These are phyloP conservation scores for Meta bourneti DNA, from an alignment of 2,888 invertebrate genomes.

Conservation along the genomic window DNA sequence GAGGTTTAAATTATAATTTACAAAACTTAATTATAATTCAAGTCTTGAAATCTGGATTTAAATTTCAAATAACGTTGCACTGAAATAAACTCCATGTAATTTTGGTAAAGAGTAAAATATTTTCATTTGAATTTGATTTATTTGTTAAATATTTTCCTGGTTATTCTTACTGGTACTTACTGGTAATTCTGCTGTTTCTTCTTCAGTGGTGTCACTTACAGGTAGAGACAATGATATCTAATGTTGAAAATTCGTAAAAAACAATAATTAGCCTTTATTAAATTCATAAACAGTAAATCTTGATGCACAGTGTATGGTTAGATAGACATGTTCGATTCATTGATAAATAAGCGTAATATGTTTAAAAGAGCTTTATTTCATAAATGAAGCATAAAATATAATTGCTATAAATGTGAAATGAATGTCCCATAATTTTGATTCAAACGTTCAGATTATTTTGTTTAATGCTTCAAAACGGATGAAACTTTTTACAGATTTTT, in stretches of 20 bases:
- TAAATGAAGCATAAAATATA: neutral
- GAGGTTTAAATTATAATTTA: no score
- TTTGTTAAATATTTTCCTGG: slow-evolving; percentile 1
- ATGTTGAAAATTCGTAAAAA: neutral
- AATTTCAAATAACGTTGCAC: no score
- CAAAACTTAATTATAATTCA: no score
- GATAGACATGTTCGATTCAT: neutral
- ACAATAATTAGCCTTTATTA: neutral
- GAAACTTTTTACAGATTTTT: no score
- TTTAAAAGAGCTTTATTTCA: neutral
- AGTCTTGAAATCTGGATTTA: no score
- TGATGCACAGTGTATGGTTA: no score
- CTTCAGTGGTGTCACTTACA: neutral
- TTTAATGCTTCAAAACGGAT: no score
- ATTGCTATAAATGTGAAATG: neutral
- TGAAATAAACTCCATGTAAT: neutral
- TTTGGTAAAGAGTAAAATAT: neutral
- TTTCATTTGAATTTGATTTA: neutral
- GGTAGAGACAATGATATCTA: slow-evolving; percentile 10
- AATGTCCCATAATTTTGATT: neutral
- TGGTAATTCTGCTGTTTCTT: slow-evolving; percentile 12
- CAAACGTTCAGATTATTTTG: no score
- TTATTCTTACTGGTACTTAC: no score
- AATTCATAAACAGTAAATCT: no score
- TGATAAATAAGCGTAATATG: neutral